Base-by-base conservation (phyloP, 2,113 vertebrate species). In the Phrynosoma blainvillii region DNA sequence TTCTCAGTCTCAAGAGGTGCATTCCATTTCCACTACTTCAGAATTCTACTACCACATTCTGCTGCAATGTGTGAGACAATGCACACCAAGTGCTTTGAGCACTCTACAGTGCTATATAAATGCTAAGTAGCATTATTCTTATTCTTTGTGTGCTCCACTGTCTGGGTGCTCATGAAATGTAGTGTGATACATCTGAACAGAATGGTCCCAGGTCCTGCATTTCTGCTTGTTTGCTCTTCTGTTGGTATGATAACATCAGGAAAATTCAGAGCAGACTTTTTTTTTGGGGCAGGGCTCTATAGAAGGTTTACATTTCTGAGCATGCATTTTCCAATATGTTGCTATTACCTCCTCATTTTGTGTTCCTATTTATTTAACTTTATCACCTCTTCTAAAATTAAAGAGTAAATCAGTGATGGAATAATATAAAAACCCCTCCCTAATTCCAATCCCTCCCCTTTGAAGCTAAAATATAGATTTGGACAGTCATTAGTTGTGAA, bases 361-460 rank as follows among this genome's bases (percentile, higher is more conserved):
- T 80, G 79, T 93, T 93, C 86, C 87, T 74, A 91, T 93, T 95
- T 92, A 32, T 79, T 91, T 89, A 91, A 90, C 93, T 70, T 71
- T 93, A 52, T 89, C 90, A 42, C 71, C 92, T 75, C 90, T 82
- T 93, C 92, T 89, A 82, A 94, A 92, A 94, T 94, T 93, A 92
- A 82, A 86, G 82, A 83, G 59, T 89, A 65, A 52, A 85, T 20
- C 25, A 30, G 36, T 14, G n/a, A 36, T 18, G 5, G 73, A 77
- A 59, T 56, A 36, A 83, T 23, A 32, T 8, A 68, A 42, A 68
- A 1, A 2, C 14, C 81, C 20, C 27, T 47, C 16, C 23, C 13
- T 40, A 14, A 47, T 47, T 47, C 71, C 23, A 36, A 36, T 56
- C n/a, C 3, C 42, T 20, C 65, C 87, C 23, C 27, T 70, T 76